Percentiles rank a stretch among this genome's conserved stretches.
These are phyloP conservation scores for Dione vanillae DNA, from an alignment of 2,888 invertebrate genomes.

Conservation along the genomic window DNA sequence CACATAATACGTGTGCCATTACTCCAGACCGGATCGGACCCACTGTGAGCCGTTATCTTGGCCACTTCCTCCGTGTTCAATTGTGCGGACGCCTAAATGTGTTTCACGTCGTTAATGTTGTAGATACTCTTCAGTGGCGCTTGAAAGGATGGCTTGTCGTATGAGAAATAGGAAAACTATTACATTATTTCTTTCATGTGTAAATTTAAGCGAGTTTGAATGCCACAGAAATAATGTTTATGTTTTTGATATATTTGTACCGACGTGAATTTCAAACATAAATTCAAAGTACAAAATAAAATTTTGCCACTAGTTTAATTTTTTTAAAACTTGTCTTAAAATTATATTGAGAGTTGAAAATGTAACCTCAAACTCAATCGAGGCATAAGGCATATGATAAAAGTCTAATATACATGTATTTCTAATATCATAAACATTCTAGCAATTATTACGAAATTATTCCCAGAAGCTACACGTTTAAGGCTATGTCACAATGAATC, in stretches of 20 bases:
- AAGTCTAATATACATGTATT: too few species aligned
- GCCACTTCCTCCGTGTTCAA: conserved; percentile 60
- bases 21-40: conserved; percentile 41
- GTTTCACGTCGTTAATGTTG: conserved; percentile 37
- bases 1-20: background rate
- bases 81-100: conserved; percentile 51
- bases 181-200: too few species aligned
- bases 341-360: too few species aligned
- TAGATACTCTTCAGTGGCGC: conserved; percentile 1
- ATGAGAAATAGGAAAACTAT: conserved; percentile 1
- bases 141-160: conserved; percentile 19
- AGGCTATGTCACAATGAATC: conserved; percentile 59
- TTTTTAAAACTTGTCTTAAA: too few species aligned
- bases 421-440: too few species aligned
- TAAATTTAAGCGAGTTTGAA: background rate
- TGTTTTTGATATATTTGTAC: background rate
- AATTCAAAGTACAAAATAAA: background rate
- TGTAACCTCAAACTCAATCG: too few species aligned
- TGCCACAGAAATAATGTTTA: background rate
- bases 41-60: conserved; percentile 52
- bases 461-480: background rate
- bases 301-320: too few species aligned
- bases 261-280: background rate
- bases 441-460: conserved; percentile 43
- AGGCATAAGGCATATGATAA: too few species aligned